Conservation (phyloP, 2,888 invertebrate species). For the Pasiphila rectangulata region DNA sequence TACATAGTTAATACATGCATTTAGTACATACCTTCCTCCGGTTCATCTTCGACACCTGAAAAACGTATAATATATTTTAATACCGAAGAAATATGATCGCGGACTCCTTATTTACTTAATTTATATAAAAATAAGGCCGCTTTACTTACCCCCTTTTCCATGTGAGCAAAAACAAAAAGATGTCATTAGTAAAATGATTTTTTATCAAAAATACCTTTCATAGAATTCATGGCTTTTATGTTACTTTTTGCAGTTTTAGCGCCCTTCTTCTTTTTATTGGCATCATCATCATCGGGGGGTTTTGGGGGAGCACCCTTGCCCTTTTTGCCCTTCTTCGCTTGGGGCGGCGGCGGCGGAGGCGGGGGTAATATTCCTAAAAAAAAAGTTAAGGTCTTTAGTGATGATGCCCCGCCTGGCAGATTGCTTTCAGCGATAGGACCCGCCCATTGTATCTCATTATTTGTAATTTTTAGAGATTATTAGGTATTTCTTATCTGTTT, state of each 20-base stretch:
- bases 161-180: constrained; percentile 10
- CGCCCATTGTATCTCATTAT: too few species aligned
- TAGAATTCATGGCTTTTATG: constrained; percentile 43
- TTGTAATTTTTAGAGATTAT: too few species aligned
- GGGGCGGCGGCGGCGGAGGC: constrained; percentile 52
- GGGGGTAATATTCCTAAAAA: constrained; percentile 60
- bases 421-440: too few species aligned
- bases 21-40: neutral
- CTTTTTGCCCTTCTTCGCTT: constrained; percentile 53
- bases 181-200: constrained; percentile 28
- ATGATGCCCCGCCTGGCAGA: too few species aligned
- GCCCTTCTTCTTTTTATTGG: constrained; percentile 26
- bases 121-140: neutral
- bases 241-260: constrained; percentile 11
- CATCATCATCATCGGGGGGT: too few species aligned
- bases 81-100: too few species aligned
- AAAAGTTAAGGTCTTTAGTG: neutral
- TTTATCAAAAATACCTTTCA: constrained; percentile 43
- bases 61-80: neutral
- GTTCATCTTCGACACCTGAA: neutral
- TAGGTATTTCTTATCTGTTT: too few species aligned
- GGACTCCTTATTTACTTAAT: too few species aligned
- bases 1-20: too few species aligned
- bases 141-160: constrained; percentile 15
- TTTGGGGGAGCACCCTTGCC: too few species aligned